Base-by-base conservation (phyloP, 2,113 vertebrate species). In the Desmodus rotundus region DNA sequence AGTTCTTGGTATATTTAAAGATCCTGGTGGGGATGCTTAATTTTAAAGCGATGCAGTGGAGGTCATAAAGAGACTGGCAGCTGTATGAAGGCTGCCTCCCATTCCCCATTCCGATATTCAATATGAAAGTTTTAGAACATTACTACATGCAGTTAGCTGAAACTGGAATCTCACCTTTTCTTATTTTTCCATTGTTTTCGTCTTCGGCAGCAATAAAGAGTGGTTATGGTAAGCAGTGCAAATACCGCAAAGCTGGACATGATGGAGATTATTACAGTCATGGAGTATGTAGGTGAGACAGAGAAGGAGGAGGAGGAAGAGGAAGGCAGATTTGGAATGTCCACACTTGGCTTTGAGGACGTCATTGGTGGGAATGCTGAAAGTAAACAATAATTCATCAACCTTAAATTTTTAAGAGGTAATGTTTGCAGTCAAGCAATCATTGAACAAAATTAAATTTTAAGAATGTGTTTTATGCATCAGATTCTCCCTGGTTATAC, bases 211-310 rank as follows among this genome's bases (percentile, higher is more conserved):
- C 99, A 99, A 97, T 99, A 92, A 3, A 99, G 97, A 50, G 98
- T 98, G 77, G 98, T 52, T 77, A 99, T 97, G 63, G 98, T 92
- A 0, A 99, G 97, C 83, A 99, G 98, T 24, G 98, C 97, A 0
- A 98, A 96, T 11, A 98, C 96, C 5, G 99, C 99, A 91, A 99
- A 98, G 72, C 98, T 98, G 82, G 99, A 98, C 96, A 99, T 99
- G 91, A 99, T 96, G 0, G 99, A 98, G 91, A 99, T 98, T 50
- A 99, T 99, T 93, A 99, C 98, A 0, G 98, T 99, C 99, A 99
- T 99, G 89, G 99, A 99, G 97, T 99, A 99, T 0, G 99, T 98
- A 3, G 99, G 99, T 16, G 99, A 99, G 24, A 98, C 98, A 0
- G 97, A 95, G 28, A 97, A 97, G 93, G 97, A 76, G 47, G 93